Base-by-base conservation (phyloP, 1,140 invertebrate genomes). In the Trachymyrmex septentrionalis region DNA sequence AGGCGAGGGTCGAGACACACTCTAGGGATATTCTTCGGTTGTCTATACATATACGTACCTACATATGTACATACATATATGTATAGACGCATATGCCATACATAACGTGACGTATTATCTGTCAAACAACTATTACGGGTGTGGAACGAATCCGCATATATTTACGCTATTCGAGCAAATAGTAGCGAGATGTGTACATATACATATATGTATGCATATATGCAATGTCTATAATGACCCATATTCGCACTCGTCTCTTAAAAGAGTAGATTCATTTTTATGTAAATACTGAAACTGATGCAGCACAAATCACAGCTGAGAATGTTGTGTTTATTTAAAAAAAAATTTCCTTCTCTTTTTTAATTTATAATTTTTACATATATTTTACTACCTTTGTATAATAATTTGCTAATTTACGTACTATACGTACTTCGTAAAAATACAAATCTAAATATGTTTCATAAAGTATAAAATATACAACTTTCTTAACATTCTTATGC, bases 41-140 rank as follows among this genome's bases (percentile, higher is more conserved):
- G 19, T 55, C 75, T 50, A 63, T 82, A 64, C 59, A 76, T 50
- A 19, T 24, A 27, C 5, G 30, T 21, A 44, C 30, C n/a, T 24
- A 21, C 19, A 14, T 55, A 55, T n/a, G 53, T 27, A 61, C 9
- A 12, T 24, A 27, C 7, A 44, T 53, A 21, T 55, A 4, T 75
- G 6, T 73, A 12, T 19, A 61, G 16, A 82, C 61, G 67, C 55
- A 77, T 73, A 73, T 59, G 66, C 21, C 24, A 48, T 61, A 72
- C 53, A 73, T 61, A 82, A 82, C 14, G 53, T 59, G 66, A 72
- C 66, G 61, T 85, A 73, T 63, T 61, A 53, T 82, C 53, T 66
- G 38, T 88, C 87, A n/a, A 89, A 86, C 72, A 84, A 87, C 59
- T 87, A 78, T 73, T 55, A 63, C 50, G 55, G 48, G 53, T 66